Evolutionary conservation across 2,797 vertebrate genomes (phyloP).

Genomic region (Gastrophryne carolinensis): DNA sequence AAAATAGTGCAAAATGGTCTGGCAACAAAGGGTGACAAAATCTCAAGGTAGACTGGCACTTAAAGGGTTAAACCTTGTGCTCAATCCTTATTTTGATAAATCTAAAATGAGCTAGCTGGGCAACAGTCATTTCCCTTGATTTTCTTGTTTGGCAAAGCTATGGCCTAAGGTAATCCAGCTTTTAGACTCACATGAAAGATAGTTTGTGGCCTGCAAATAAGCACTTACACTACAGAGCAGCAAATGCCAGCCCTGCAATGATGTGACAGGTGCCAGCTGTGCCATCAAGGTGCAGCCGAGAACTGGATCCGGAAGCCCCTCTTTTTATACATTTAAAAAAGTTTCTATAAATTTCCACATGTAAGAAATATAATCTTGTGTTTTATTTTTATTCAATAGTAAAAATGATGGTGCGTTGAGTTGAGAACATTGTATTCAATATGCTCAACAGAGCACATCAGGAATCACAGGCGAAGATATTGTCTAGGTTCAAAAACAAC

Average conservation of each 20-base stretch:
- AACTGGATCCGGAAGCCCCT: slow-evolving; percentile 14
- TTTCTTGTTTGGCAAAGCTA: slow-evolving; percentile 19
- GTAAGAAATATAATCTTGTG: too few relatives aligned
- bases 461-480: too few relatives aligned
- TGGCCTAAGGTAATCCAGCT: neutral
- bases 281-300: slow-evolving; percentile 27
- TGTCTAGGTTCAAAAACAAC: too few relatives aligned
- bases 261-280: slow-evolving; percentile 24
- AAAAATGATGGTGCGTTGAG: too few relatives aligned
- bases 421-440: too few relatives aligned
- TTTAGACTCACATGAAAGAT: neutral
- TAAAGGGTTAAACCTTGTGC: neutral
- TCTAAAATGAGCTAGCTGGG: neutral
- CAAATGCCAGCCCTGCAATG: slow-evolving; percentile 39
- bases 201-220: slow-evolving; percentile 36
- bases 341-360: neutral
- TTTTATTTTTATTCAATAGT: too few relatives aligned
- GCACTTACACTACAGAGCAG: slow-evolving; percentile 36
- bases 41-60: too few relatives aligned
- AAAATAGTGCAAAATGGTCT: too few relatives aligned
- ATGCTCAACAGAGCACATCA: too few relatives aligned
- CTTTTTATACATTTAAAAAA: neutral
- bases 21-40: too few relatives aligned
- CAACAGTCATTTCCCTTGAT: slow-evolving; percentile 16
- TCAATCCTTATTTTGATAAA: neutral